Percentiles rank a stretch among this genome's conserved stretches.
Evolutionary conservation across 2,797 vertebrate genomes (phyloP).

Genomic region (Ciconia nigra): DNA sequence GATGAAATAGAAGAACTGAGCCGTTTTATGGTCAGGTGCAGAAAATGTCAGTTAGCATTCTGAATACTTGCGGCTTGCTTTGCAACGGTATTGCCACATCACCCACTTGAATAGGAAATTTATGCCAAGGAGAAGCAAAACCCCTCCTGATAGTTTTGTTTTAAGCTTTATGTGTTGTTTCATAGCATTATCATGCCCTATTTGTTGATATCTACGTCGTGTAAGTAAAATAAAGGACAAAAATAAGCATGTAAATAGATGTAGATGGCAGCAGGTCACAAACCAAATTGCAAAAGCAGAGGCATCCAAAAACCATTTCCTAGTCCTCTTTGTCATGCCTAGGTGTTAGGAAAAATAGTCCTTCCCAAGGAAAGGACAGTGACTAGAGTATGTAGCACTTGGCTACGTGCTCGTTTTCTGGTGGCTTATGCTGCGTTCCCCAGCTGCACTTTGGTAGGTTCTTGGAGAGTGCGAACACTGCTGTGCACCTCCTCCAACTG

Average conservation of each 20-base stretch:
- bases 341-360: background rate
- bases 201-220: background rate
- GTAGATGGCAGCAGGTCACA: background rate
- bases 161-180: background rate
- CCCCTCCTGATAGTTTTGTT: background rate
- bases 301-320: background rate
- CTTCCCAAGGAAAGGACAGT: background rate
- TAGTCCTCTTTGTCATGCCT: background rate
- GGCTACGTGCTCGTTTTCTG: background rate
- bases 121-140: background rate
- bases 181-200: background rate
- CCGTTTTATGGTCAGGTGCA: background rate
- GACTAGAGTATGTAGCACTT: background rate
- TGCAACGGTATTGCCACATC: background rate
- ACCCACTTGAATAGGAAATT: background rate
- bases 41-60: background rate
- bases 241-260: background rate
- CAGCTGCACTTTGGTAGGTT: background rate
- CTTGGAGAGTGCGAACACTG: background rate
- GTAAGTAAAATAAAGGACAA: background rate
- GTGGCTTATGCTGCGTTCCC: background rate
- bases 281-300: background rate
- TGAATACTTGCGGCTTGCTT: background rate
- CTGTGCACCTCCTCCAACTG: background rate
- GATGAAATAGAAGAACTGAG: background rate